A percentile compares a stretch with the other conserved stretches of the same genome.
These are phyloP conservation scores for Podabrus alpinus DNA, from an alignment of 2,888 invertebrate genomes.

Conservation along the genomic window DNA sequence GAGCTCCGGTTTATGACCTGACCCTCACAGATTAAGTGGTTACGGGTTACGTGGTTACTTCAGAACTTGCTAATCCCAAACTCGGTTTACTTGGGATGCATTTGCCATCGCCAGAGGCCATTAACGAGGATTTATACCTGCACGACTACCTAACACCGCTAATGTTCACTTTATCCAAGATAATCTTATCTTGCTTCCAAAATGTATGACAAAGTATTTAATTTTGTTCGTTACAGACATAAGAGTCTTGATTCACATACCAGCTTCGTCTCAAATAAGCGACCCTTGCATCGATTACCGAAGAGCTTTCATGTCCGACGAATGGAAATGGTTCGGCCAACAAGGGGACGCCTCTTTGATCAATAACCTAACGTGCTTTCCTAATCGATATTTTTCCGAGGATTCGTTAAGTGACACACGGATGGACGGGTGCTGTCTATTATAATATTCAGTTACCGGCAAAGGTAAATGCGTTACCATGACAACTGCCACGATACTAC, in stretches of 20 bases:
- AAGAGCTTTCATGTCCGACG: conserved; percentile 19
- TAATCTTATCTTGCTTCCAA: conserved; percentile 3
- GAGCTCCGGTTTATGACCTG: conserved; percentile 52
- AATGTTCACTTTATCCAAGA: conserved; percentile 14
- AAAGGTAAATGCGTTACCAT: conserved; percentile 31
- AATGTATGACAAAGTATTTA: background rate
- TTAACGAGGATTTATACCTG: conserved; percentile 33
- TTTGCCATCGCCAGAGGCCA: conserved; percentile 31
- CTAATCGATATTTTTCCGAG: conserved; percentile 29
- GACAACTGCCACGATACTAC: conserved; percentile 28
- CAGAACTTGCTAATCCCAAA: conserved; percentile 50
- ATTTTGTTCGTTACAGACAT: background rate
- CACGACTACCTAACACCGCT: conserved; percentile 26
- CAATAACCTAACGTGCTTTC: conserved; percentile 18
- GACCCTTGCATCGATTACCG: conserved; percentile 21
- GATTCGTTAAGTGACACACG: conserved; percentile 19
- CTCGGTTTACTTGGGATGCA: conserved; percentile 34
- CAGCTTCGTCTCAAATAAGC: conserved; percentile 10
- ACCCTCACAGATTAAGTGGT: conserved; percentile 54
- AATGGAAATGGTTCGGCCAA: conserved; percentile 8
- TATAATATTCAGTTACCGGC: conserved; percentile 30
- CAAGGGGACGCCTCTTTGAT: conserved; percentile 21
- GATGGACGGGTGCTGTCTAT: conserved; percentile 25
- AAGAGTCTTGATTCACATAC: background rate
- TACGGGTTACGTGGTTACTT: conserved; percentile 53